phyloP scores from a whole-genome alignment of 2,888 invertebrate species.

The Incurvaria masculella region DNA sequence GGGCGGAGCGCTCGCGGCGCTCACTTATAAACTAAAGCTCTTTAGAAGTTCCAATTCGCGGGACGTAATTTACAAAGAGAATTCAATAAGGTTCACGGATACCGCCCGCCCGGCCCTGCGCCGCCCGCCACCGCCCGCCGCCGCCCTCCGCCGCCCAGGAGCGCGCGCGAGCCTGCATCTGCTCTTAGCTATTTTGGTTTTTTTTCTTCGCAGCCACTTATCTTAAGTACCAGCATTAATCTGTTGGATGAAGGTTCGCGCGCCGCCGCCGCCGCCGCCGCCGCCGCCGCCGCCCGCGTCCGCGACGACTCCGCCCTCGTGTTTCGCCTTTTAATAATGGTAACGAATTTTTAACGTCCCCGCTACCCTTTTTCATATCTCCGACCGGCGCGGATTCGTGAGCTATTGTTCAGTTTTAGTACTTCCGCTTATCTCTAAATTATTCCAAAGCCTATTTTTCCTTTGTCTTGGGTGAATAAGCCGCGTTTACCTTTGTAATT shows the following conservation, averaged over 20 bases:
- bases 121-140: not conserved
- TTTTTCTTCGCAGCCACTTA: conserved; percentile 6
- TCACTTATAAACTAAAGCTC: not conserved
- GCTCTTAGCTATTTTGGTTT: not conserved
- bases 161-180: not conserved
- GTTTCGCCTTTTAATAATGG: conserved; percentile 32
- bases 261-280: too few relatives aligned
- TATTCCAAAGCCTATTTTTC: not conserved
- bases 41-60: not conserved
- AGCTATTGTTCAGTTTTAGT: not conserved
- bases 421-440: not conserved
- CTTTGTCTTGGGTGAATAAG: not conserved
- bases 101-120: too few relatives aligned
- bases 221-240: conserved; percentile 19
- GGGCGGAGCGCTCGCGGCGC: not conserved
- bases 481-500: not conserved
- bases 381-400: not conserved
- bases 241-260: conserved; percentile 30
- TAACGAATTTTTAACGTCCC: conserved; percentile 29
- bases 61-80: not conserved
- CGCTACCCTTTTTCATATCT: conserved; percentile 1
- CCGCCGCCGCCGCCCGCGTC: too few relatives aligned
- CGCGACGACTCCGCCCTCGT: not conserved
- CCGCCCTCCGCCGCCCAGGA: not conserved
- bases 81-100: not conserved